Evolutionary conservation across 2,888 invertebrate genomes (phyloP), one percentile per base, ranked within the genome.

Genomic region (Agrotis clavis): DNA sequence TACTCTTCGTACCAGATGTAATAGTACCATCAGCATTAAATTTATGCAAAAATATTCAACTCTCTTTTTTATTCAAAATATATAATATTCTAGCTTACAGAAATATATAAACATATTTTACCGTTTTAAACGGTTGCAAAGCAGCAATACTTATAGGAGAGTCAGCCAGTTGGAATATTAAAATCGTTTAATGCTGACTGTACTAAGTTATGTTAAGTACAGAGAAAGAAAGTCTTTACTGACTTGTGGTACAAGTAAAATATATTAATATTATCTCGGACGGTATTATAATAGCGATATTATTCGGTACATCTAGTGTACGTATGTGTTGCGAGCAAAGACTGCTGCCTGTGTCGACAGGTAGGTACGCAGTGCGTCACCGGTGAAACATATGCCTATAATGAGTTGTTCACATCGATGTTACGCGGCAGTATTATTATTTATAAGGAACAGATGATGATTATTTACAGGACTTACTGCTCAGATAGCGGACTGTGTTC

Each of bases 261-360:
- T 73, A 71, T 67, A 21, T 84, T 73, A 74, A 74, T 75, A 79
- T 76, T 77, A 69, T 67, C 69, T 81, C 78, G 85, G 85, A 85
- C 85, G 85, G 85, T 85, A 76, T 83, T 74, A 71, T 54, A 82
- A 70, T 71, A 76, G 71, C 61, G 48, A 45, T 72, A 66, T 63
- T 48, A 67, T 69, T 75, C 51, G 67, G 59, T 64, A 74, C 14
- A 62, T 18, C 65, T 65, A 51, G 35, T 79, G 56, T 19, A 60
- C 14, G 25, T 56, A 54, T 45, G 48, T 51, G 60, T 71, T 59
- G 30, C 21, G 53, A 21, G 56, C 59, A 67, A 54, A 67, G 63
- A 41, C 41, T 18, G 47, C 51, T 48, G 35, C 18, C 13, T 60
- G 9, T 9, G 54, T 45, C 18, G 0, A 35, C 30, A 56, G 51